Conservation (phyloP, 2,888 invertebrate species). For the Baronia brevicornis region DNA sequence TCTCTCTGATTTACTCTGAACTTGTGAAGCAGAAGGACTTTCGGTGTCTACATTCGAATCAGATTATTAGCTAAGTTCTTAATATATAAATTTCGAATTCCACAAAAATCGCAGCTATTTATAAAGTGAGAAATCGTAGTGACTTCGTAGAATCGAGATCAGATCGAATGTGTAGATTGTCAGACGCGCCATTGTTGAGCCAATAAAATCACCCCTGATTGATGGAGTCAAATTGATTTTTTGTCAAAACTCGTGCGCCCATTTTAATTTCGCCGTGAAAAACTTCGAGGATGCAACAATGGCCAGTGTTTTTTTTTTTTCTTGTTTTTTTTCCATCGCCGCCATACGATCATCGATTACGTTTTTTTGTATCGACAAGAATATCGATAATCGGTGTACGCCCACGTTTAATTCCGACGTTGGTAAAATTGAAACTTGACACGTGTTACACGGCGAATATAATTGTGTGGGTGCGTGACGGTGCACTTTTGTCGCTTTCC, state of each 20-base stretch:
- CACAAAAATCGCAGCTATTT: constrained; percentile 51
- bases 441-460: constrained; percentile 72
- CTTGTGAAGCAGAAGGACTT: too few species aligned
- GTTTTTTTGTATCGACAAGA: constrained; percentile 70
- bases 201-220: constrained; percentile 69
- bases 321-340: constrained; percentile 56
- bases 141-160: constrained; percentile 51
- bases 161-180: constrained; percentile 55
- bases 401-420: constrained; percentile 73
- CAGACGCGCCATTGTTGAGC: constrained; percentile 54
- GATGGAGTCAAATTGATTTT: constrained; percentile 68
- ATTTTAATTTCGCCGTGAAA: constrained; percentile 51
- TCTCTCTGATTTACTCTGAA: too few species aligned
- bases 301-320: too few species aligned
- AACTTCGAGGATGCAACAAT: constrained; percentile 57
- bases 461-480: constrained; percentile 69
- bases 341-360: constrained; percentile 70
- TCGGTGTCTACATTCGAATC: too few species aligned
- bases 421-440: constrained; percentile 73
- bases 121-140: constrained; percentile 50
- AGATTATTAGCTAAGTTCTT: too few species aligned
- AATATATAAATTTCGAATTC: constrained; percentile 13
- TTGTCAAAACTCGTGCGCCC: constrained; percentile 54
- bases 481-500: constrained; percentile 61
- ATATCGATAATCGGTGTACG: constrained; percentile 74